Conservation (phyloP, 2,113 vertebrate genomes). For the Agapornis roseicollis region DNA sequence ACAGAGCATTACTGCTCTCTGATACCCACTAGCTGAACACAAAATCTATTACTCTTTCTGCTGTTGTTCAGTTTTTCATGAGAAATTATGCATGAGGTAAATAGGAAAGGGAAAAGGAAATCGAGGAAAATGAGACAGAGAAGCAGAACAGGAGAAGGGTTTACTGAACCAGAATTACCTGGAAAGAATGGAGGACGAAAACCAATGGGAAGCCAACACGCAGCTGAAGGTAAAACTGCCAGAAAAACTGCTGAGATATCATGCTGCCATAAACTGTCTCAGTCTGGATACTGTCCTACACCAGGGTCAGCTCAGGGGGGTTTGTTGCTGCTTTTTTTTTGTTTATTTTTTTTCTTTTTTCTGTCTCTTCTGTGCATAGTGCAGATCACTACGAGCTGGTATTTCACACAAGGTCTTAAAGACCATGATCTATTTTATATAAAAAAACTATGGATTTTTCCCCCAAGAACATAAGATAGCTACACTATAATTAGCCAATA, state of each 20-base stretch:
- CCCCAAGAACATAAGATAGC: background rate
- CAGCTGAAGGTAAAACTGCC: slow-evolving; percentile 6
- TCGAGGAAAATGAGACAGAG: background rate
- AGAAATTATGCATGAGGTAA: slow-evolving; percentile 9
- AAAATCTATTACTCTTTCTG: slow-evolving; percentile 35
- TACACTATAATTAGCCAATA: background rate
- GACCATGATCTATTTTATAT: background rate
- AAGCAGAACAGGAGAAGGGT: background rate
- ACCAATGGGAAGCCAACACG: background rate
- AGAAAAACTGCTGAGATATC: background rate
- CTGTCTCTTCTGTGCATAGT: background rate
- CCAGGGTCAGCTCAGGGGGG: background rate
- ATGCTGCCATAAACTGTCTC: background rate
- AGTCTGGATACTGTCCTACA: background rate
- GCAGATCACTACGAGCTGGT: background rate
- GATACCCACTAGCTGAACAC: slow-evolving; percentile 4
- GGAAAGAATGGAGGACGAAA: background rate
- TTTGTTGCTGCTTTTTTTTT: background rate
- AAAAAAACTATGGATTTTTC: background rate
- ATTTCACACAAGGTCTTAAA: background rate
- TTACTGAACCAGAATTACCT: background rate
- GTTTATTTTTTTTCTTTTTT: background rate
- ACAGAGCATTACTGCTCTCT: background rate
- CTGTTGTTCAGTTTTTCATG: background rate
- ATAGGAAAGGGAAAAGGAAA: slow-evolving; percentile 26